Evolutionary conservation across 2,888 invertebrate species (phyloP), one percentile per base, ranked within the genome.

Genomic region (Hyles lineata): DNA sequence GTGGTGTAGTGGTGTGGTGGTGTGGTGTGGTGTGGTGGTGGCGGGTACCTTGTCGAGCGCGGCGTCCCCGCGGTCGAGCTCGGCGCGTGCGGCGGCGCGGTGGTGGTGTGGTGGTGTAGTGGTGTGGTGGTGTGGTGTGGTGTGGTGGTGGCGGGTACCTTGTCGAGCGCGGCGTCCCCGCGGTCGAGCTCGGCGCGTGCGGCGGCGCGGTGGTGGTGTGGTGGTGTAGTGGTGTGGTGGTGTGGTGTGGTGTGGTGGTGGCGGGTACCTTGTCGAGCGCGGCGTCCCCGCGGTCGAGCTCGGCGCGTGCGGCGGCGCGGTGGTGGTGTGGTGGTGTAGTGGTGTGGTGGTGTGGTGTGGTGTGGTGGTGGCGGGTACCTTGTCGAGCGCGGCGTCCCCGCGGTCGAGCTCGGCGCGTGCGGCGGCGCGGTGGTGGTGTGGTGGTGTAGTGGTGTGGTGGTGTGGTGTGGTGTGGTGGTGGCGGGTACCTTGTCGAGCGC

Each of bases 51-150:
- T n/a, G n/a, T 96, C 96, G 73, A 98, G 60, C 21, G 43, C 61
- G 0, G 60, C 61, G 4, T 73, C 73, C 7, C 55, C 55, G 55
- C 35, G 52, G 29, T 73, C 73, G 23, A 70, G 61, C 32, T 60
- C 70, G 70, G 96, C 96, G 84, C 98, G 97, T 77, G 97, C 97
- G 5, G 96, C 96, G 74, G 97, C 95, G 73, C 97, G 96, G 74
- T 97, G 98, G 83, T 97, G 97, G 81, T 97, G 96, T 63, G 97
- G 96, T 95, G 98, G 97, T 83, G n/a, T 98, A 98, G 76, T 97
- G 87, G 99, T 98, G 85, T 98, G n/a, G n/a, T n/a, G n/a, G n/a
- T n/a, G 9, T 7, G 7, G 35, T 8, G 35, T 3, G 8, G 35
- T 23, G 17, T 32, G 9, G 25, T n/a, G 43, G 23, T 5, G 19